phyloP scores from a whole-genome alignment of 2,113 vertebrate species.

The Mus musculus region GRCm39 chr7:88190001-88190500 shows the following conservation, averaged over 20 bases:
- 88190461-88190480: not conserved
- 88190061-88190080: not conserved
- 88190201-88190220: no score
- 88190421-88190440: not conserved
- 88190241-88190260: no score
- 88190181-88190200: no score
- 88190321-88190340: not conserved
- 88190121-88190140: no score
- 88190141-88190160: no score
- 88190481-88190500: not conserved
- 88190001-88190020: conserved; percentile 12
- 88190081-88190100: no score
- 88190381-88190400: not conserved
- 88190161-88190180: no score
- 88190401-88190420: not conserved
- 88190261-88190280: no score
- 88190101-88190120: no score
- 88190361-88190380: not conserved
- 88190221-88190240: no score
- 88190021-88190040: not conserved
- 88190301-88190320: no score
- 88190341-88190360: not conserved
- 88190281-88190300: no score
- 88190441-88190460: not conserved
- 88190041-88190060: not conserved